Evolutionary conservation across 2,888 invertebrate species (phyloP).

Genomic region (Drosophila melanocephala): DNA sequence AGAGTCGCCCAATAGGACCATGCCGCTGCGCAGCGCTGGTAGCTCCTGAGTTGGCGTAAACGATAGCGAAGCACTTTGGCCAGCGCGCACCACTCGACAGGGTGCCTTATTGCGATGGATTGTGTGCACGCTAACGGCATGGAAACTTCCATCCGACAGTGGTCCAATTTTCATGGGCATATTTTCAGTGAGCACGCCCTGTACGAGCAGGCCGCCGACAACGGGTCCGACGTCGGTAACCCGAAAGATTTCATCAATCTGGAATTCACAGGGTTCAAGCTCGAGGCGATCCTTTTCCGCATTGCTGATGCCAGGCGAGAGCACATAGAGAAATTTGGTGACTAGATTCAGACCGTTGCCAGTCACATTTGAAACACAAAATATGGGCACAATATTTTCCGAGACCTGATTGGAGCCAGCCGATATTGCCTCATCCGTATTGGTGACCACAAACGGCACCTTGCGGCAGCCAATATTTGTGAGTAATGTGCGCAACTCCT

Average conservation of each 20-base stretch:
- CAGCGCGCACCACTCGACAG: slow-evolving; percentile 94
- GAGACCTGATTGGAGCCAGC: slow-evolving; percentile 89
- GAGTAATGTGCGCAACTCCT: slow-evolving; percentile 88
- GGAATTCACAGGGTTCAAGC: slow-evolving; percentile 92
- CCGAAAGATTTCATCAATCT: slow-evolving; percentile 97
- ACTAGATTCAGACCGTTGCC: slow-evolving; percentile 94
- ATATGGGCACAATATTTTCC: slow-evolving; percentile 91
- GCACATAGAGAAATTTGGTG: slow-evolving; percentile 93
- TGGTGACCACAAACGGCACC: slow-evolving; percentile 89
- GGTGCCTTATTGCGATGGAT: slow-evolving; percentile 97
- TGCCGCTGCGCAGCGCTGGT: slow-evolving; percentile 91
- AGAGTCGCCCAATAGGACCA: slow-evolving; percentile 89
- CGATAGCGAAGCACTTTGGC: slow-evolving; percentile 94
- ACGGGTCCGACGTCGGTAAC: slow-evolving; percentile 94
- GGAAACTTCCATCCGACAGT: slow-evolving; percentile 91
- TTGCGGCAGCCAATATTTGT: slow-evolving; percentile 89
- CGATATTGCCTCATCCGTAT: slow-evolving; percentile 91
- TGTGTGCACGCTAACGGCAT: slow-evolving; percentile 91
- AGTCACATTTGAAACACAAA: slow-evolving; percentile 95
- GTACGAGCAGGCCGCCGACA: slow-evolving; percentile 93
- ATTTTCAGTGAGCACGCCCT: slow-evolving; percentile 95
- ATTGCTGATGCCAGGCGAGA: slow-evolving; percentile 89
- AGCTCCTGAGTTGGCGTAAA: slow-evolving; percentile 85
- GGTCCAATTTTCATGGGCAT: slow-evolving; percentile 91
- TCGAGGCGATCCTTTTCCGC: slow-evolving; percentile 90